Conservation (phyloP, 2,113 vertebrate species). For the Beaufortia kweichowensis region DNA sequence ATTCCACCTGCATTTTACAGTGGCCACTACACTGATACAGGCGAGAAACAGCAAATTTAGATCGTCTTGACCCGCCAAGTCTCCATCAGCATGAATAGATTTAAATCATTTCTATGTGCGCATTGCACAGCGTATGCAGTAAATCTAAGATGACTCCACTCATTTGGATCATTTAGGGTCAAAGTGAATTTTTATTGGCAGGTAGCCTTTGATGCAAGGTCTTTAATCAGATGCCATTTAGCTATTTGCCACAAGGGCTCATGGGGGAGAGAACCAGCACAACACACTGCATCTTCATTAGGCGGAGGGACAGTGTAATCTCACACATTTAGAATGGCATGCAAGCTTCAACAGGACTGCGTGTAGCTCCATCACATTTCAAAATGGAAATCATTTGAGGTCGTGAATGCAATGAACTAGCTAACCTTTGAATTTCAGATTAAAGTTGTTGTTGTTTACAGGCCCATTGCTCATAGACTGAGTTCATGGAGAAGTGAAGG, state of each 20-base stretch:
- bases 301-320: constrained; percentile 33
- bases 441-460: constrained; percentile 40
- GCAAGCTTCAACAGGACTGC: neutral
- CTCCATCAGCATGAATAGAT: constrained; percentile 25
- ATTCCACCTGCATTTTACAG: constrained; percentile 21
- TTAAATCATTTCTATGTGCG: constrained; percentile 10
- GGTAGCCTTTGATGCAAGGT: constrained; percentile 47
- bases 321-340: constrained; percentile 8
- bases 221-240: constrained; percentile 46
- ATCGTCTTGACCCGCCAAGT: constrained; percentile 21
- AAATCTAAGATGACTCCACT: constrained; percentile 41
- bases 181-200: constrained; percentile 50
- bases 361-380: neutral
- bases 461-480: constrained; percentile 4
- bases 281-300: constrained; percentile 42
- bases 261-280: constrained; percentile 29
- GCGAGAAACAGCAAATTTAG: constrained; percentile 9
- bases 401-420: constrained; percentile 12
- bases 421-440: constrained; percentile 9
- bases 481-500: constrained; percentile 25
- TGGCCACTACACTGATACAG: neutral
- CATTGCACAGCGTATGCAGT: constrained; percentile 14
- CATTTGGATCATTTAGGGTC: constrained; percentile 49
- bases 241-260: constrained; percentile 41
- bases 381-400: constrained; percentile 36